Conservation (phyloP, 2,797 vertebrate species). For the Ptychadena robeensis region DNA sequence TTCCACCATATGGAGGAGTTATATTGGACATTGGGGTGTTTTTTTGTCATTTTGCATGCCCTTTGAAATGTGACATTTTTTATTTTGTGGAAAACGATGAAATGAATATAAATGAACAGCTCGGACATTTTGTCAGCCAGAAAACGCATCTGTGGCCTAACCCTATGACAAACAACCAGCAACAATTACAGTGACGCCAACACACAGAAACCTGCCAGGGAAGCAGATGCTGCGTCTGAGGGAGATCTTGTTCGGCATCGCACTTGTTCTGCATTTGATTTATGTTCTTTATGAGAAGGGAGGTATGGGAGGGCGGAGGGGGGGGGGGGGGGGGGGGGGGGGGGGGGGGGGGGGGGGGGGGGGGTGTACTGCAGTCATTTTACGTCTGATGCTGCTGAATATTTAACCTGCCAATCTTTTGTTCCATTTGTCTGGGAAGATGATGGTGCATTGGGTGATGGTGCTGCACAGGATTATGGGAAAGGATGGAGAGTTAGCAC, state of each 20-base stretch:
- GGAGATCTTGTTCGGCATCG: constrained; percentile 57
- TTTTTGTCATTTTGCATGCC: not conserved
- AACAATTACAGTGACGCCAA: constrained; percentile 69
- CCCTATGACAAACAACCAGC: constrained; percentile 68
- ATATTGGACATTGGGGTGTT: not conserved
- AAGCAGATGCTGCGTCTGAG: constrained; percentile 71
- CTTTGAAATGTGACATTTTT: not conserved
- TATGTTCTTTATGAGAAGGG: not conserved
- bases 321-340: not conserved
- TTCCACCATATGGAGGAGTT: not conserved
- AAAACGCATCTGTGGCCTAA: constrained; percentile 72
- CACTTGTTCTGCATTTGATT: constrained; percentile 57
- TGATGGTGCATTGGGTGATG: not conserved
- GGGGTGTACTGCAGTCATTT: not conserved
- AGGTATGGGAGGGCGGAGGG: not conserved
- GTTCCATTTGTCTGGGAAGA: not conserved
- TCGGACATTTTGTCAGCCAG: constrained; percentile 68
- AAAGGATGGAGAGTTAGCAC: no score
- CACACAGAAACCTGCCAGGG: constrained; percentile 68
- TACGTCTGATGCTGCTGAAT: not conserved
- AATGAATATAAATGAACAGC: constrained; percentile 68
- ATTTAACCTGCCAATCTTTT: not conserved
- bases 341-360: not conserved
- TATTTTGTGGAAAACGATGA: constrained; percentile 6
- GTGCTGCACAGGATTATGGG: not conserved